phyloP scores from a whole-genome alignment of 2,888 invertebrate species.

The Apoda limacodes region DNA sequence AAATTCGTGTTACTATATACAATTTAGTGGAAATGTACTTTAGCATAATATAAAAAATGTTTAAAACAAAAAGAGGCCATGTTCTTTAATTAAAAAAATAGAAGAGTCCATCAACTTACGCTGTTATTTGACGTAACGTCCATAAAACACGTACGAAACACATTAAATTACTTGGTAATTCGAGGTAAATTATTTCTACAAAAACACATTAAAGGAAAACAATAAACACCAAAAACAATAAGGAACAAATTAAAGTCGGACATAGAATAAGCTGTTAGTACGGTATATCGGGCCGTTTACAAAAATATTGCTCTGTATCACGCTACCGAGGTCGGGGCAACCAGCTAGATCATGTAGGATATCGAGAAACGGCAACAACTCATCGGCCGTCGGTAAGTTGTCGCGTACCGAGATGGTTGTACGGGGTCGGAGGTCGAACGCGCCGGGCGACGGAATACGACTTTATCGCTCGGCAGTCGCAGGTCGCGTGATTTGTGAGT shows the following conservation, averaged over 20 bases:
- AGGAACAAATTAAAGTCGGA: slow-evolving; percentile 56
- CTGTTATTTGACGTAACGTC: slow-evolving; percentile 23
- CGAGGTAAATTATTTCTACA: slow-evolving; percentile 36
- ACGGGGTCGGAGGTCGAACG: slow-evolving; percentile 28
- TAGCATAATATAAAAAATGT: no score
- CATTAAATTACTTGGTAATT: slow-evolving; percentile 30
- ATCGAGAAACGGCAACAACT: slow-evolving; percentile 15
- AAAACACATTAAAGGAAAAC: slow-evolving; percentile 54
- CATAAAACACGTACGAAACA: slow-evolving; percentile 28
- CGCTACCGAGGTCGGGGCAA: slow-evolving; percentile 48
- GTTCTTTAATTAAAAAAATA: no score
- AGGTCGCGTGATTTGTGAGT: slow-evolving; percentile 35
- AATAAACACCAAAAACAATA: slow-evolving; percentile 63
- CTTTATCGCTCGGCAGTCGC: slow-evolving; percentile 41
- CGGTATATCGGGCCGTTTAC: slow-evolving; percentile 38
- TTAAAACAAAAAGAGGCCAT: no score
- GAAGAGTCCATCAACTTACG: slow-evolving; percentile 32
- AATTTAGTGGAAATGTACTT: no score
- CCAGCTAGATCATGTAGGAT: slow-evolving; percentile 30
- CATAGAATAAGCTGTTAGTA: slow-evolving; percentile 37
- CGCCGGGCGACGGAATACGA: slow-evolving; percentile 20
- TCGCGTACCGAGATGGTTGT: slow-evolving; percentile 23
- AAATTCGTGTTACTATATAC: no score
- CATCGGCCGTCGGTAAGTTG: slow-evolving; percentile 20
- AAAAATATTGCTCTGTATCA: slow-evolving; percentile 50